Evolutionary conservation across 2,113 vertebrate genomes (phyloP).

Genomic region (Scomber scombrus): DNA sequence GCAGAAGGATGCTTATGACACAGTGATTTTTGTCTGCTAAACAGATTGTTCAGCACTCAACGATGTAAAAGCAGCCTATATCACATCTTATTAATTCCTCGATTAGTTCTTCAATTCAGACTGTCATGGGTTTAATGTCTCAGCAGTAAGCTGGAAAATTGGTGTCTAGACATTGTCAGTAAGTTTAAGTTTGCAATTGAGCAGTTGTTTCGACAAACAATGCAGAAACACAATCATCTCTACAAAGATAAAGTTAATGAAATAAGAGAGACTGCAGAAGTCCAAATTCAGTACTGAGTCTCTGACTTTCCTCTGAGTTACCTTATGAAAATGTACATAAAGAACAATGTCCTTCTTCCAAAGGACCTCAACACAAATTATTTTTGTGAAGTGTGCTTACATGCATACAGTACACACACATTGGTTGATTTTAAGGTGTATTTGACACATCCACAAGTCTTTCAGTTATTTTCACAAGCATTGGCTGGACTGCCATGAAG

Average conservation of each 20-base stretch:
- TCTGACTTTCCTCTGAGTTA: background rate
- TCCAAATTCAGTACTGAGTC: background rate
- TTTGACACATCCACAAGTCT: no score
- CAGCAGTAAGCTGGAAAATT: slow-evolving; percentile 65
- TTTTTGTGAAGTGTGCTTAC: no score
- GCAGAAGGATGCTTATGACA: slow-evolving; percentile 39
- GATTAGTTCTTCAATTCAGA: slow-evolving; percentile 59
- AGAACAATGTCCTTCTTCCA: background rate
- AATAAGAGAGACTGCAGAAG: slow-evolving; percentile 7
- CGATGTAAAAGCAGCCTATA: slow-evolving; percentile 42
- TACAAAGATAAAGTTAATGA: slow-evolving; percentile 16
- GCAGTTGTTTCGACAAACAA: slow-evolving; percentile 29
- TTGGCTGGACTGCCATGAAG: no score
- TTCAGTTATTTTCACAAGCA: no score
- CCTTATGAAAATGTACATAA: background rate
- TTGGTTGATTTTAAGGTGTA: no score
- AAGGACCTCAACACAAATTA: background rate
- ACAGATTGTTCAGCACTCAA: slow-evolving; percentile 48
- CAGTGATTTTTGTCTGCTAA: slow-evolving; percentile 47
- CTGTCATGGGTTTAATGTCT: slow-evolving; percentile 60
- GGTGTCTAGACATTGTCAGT: slow-evolving; percentile 63
- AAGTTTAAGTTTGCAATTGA: slow-evolving; percentile 32
- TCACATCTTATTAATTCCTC: slow-evolving; percentile 60
- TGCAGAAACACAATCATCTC: slow-evolving; percentile 5
- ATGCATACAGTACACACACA: no score